Percentiles rank a stretch among this genome's conserved stretches.
These are phyloP conservation scores for Vanessa tameamea DNA, from an alignment of 1,140 invertebrate species.

Conservation along the genomic window DNA sequence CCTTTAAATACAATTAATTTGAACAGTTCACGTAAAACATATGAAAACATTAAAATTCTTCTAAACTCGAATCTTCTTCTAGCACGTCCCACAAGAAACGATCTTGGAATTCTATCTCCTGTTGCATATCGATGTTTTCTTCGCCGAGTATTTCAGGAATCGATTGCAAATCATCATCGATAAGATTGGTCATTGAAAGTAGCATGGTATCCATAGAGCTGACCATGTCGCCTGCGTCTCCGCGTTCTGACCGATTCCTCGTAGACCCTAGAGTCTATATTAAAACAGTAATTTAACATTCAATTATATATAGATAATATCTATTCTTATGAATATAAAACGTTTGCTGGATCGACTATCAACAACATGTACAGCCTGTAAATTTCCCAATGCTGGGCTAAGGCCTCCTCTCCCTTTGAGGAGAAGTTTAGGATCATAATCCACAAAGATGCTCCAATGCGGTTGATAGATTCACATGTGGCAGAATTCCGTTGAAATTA, in stretches of 20 bases:
- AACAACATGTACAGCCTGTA: no score
- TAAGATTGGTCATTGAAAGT: constrained; percentile 59
- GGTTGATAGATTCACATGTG: no score
- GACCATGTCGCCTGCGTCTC: constrained; percentile 61
- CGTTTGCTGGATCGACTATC: no score
- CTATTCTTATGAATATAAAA: no score
- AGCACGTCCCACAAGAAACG: constrained; percentile 56
- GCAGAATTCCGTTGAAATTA: no score
- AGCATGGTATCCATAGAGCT: constrained; percentile 61
- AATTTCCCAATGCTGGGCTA: no score
- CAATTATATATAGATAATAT: no score
- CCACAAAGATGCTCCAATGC: no score
- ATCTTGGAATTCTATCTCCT: constrained; percentile 38
- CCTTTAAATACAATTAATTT: neutral
- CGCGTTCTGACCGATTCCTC: constrained; percentile 57
- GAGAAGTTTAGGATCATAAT: no score
- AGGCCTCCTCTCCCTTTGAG: no score
- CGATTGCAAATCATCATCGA: constrained; percentile 57
- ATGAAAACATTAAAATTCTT: constrained; percentile 17
- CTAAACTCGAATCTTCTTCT: constrained; percentile 53
- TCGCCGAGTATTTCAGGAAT: constrained; percentile 39
- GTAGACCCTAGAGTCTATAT: constrained; percentile 52
- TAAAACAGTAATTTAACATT: no score
- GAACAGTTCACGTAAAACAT: neutral
- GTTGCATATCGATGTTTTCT: constrained; percentile 40